Evolutionary conservation across 2,113 vertebrate species (phyloP), one percentile per base, ranked within the genome.

Genomic region (Ancistrus triradiatus): DNA sequence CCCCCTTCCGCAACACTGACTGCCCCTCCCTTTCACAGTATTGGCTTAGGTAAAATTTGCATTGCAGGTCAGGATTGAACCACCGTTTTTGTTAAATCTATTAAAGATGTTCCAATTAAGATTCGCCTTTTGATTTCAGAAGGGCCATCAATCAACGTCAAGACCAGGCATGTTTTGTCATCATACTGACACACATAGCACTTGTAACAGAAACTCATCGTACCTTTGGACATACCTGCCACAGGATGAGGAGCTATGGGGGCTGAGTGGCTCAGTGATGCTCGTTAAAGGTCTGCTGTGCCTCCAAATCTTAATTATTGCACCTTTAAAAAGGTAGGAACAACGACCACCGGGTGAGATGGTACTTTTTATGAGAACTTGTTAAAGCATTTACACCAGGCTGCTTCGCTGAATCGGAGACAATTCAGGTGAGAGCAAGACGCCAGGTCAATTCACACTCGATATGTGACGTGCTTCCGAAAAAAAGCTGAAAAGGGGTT

Each of bases 1-100:
- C n/a, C 44, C 70, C 62, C 72, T 68, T 33, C 37, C 7, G 13
- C 4, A 28, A 18, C 31, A 55, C 22, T n/a, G 11, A 68, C 42
- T 35, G 31, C 73, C 56, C 37, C 49, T 49, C 50, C 49, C 18
- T 57, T 75, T 75, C 73, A 75, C 68, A 75, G 69, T 75, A 62
- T 68, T 59, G 13, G 51, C 67, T 69, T 55, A 49, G 28, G 10
- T 68, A 15, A 53, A 67, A 35, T 57, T 52, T 56, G 42, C 19
- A 37, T 48, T 56, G 63, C 15, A 47, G 63, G 44, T 59, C 37
- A 62, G 37, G 27, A 47, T 49, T 55, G 28, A 61, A 65, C 55
- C 33, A 57, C 62, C 63, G 63, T 60, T 57, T 60, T 57, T 49
- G 40, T 42, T 18, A 21, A 42, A 44, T 48, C 22, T 48, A 40